A percentile compares a stretch with the other conserved stretches of the same genome.
These are phyloP conservation scores for Eudemis profundana DNA, from an alignment of 2,888 invertebrate genomes.

Conservation along the genomic window DNA sequence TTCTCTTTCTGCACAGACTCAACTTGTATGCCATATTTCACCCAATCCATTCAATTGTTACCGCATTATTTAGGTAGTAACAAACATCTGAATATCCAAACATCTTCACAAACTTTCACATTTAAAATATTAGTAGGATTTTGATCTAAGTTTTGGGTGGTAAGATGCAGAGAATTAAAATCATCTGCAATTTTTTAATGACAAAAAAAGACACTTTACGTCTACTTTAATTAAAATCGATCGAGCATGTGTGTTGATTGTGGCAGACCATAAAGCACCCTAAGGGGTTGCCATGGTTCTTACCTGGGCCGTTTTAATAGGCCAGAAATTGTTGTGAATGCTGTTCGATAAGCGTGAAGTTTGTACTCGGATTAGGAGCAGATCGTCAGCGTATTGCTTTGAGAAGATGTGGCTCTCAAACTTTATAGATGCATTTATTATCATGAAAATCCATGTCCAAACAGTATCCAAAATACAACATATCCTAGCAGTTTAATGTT, in stretches of 20 bases:
- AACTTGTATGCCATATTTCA: too few species aligned
- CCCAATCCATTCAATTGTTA: too few species aligned
- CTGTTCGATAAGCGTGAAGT: conserved; percentile 79
- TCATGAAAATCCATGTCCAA: too few species aligned
- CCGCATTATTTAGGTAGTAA: too few species aligned
- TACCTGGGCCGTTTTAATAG: conserved; percentile 78
- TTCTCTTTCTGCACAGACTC: too few species aligned
- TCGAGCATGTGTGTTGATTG: conserved; percentile 44
- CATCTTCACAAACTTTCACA: too few species aligned
- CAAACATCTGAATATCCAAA: too few species aligned
- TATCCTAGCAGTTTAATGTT: too few species aligned
- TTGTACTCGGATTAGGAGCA: conserved; percentile 73
- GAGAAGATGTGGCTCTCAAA: conserved; percentile 62
- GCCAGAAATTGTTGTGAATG: conserved; percentile 82
- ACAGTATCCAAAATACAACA: too few species aligned
- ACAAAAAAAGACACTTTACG: conserved; percentile 37
- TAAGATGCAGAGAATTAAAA: conserved; percentile 17
- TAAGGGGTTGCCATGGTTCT: conserved; percentile 49
- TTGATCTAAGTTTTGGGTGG: background rate
- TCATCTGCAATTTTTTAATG: too few species aligned
- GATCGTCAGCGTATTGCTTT: conserved; percentile 65
- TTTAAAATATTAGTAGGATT: too few species aligned
- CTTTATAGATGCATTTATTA: conserved; percentile 48
- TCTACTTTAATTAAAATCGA: conserved; percentile 43
- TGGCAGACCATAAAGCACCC: conserved; percentile 41